phyloP scores from a whole-genome alignment of 2,888 invertebrate genomes.

The Agriopis aurantiaria region DNA sequence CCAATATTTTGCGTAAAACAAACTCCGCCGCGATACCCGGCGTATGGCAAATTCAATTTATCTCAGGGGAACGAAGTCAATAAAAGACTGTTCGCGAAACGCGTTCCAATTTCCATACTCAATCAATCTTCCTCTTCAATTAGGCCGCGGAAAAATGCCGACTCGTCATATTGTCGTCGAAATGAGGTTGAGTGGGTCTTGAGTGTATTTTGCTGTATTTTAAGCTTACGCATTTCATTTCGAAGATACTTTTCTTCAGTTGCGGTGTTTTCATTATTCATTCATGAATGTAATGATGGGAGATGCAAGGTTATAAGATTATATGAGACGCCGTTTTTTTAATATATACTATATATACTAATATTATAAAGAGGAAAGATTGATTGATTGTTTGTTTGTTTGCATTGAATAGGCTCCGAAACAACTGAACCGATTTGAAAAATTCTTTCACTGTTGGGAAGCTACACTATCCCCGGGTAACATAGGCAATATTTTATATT shows the following conservation, averaged over 20 bases:
- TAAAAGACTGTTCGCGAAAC: constrained; percentile 44
- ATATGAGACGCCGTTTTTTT: too few relatives aligned
- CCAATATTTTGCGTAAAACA: constrained; percentile 31
- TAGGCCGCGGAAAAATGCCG: constrained; percentile 43
- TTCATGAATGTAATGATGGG: constrained; percentile 3
- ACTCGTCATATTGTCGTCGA: constrained; percentile 43
- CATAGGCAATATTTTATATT: too few relatives aligned
- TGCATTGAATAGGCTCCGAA: too few relatives aligned
- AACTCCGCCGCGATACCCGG: constrained; percentile 30
- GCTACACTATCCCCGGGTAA: too few relatives aligned
- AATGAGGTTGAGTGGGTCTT: constrained; percentile 36
- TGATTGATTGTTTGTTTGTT: too few relatives aligned
- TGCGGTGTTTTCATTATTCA: constrained; percentile 7
- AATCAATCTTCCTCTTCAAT: constrained; percentile 50
- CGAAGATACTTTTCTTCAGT: constrained; percentile 5
- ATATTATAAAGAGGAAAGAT: too few relatives aligned
- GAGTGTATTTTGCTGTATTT: constrained; percentile 33
- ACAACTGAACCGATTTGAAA: too few relatives aligned
- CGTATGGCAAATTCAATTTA: constrained; percentile 44
- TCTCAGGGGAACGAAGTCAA: constrained; percentile 41
- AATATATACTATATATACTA: too few relatives aligned
- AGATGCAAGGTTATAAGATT: neutral
- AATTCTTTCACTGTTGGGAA: too few relatives aligned
- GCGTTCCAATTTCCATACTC: constrained; percentile 46
- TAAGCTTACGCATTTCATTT: constrained; percentile 18